Percentiles rank a stretch among this genome's conserved stretches.
These are phyloP conservation scores for Orestias chungarensis DNA, from an alignment of 2,797 vertebrate genomes.

Conservation along the genomic window DNA sequence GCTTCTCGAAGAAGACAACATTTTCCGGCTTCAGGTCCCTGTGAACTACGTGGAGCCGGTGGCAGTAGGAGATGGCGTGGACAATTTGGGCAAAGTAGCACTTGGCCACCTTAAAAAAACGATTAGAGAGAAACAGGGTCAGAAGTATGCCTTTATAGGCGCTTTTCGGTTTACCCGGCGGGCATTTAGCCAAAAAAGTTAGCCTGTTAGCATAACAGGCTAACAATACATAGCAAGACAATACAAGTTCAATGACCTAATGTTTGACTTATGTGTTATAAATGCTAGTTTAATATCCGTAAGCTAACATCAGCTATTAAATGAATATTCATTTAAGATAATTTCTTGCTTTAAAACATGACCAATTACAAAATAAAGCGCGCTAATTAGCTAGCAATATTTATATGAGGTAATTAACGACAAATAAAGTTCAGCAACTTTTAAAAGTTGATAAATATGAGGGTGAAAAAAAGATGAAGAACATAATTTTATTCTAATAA, in stretches of 20 bases:
- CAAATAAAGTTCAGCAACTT: background rate
- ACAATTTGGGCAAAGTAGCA: slow-evolving; percentile 90
- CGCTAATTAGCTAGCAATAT: background rate
- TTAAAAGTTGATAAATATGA: background rate
- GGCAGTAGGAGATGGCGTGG: slow-evolving; percentile 96
- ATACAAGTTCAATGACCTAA: background rate
- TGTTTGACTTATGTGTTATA: background rate
- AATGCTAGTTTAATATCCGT: too few relatives aligned
- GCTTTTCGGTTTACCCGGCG: background rate
- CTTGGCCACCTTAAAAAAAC: slow-evolving; percentile 72
- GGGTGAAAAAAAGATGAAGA: background rate
- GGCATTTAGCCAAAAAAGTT: background rate
- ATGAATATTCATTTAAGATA: background rate
- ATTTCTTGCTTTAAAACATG: background rate
- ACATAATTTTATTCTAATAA: background rate
- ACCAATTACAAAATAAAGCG: background rate
- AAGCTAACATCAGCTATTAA: background rate
- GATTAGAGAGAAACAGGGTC: background rate
- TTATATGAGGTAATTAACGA: background rate
- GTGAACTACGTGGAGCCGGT: slow-evolving; percentile 95
- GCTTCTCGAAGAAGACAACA: slow-evolving; percentile 96
- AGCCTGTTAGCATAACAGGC: background rate
- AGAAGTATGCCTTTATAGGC: background rate
- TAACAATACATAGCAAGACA: background rate
- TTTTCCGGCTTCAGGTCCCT: slow-evolving; percentile 98